Evolutionary conservation across 1,140 invertebrate species (phyloP).

Genomic region (Drosophila pectinifera): DNA sequence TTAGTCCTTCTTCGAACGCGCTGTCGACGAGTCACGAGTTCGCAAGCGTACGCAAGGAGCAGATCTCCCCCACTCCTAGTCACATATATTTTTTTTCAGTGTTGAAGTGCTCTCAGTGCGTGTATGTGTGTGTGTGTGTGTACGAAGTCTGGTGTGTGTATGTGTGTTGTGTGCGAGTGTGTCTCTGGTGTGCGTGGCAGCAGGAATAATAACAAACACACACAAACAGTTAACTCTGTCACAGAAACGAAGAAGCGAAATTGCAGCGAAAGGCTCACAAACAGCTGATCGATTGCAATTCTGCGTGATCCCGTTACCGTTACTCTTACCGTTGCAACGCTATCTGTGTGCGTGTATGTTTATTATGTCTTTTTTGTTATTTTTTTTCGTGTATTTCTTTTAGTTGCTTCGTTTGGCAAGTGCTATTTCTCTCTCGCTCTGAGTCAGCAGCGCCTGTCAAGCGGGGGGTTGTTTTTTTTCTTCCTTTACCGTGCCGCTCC

Average conservation of each 20-base stretch:
- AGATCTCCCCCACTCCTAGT: slow-evolving; percentile 21
- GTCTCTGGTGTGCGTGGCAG: slow-evolving; percentile 34
- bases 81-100: slow-evolving; percentile 66
- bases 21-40: slow-evolving; percentile 60
- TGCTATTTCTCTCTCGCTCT: slow-evolving; percentile 54
- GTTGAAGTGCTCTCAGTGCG: slow-evolving; percentile 58
- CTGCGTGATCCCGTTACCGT: slow-evolving; percentile 20
- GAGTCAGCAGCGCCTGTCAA: slow-evolving; percentile 68
- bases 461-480: slow-evolving; percentile 64
- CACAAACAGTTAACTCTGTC: slow-evolving; percentile 21
- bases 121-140: slow-evolving; percentile 41
- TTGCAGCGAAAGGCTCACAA: slow-evolving; percentile 12
- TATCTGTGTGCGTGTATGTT: not conserved
- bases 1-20: slow-evolving; percentile 61
- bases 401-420: slow-evolving; percentile 28
- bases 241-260: slow-evolving; percentile 22
- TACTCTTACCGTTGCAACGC: slow-evolving; percentile 20
- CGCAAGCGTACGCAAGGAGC: slow-evolving; percentile 57
- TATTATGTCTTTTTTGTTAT: slow-evolving; percentile 15
- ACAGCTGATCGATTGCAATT: slow-evolving; percentile 34
- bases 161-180: slow-evolving; percentile 13
- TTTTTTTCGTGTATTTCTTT: slow-evolving; percentile 6
- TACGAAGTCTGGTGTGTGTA: slow-evolving; percentile 11
- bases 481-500: slow-evolving; percentile 36
- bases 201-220: slow-evolving; percentile 57